Evolutionary conservation across 2,888 invertebrate genomes (phyloP).

Genomic region (Diarsia mendica): DNA sequence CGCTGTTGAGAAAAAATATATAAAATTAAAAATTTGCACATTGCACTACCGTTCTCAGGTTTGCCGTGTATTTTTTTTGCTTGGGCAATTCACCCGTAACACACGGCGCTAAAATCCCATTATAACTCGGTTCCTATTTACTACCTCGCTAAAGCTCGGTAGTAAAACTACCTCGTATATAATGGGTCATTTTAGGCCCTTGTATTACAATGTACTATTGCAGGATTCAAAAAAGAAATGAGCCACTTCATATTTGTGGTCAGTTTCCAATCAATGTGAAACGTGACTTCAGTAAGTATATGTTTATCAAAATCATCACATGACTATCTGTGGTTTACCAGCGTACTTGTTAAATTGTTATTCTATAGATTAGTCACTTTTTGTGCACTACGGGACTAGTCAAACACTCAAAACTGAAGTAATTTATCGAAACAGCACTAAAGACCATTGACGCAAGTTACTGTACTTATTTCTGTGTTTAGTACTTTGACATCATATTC

Average conservation of each 20-base stretch:
- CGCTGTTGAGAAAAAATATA: too few species aligned
- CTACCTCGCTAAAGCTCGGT: too few species aligned
- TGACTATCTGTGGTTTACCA: slow-evolving; percentile 27
- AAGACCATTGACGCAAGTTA: slow-evolving; percentile 20
- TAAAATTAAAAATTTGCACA: too few species aligned
- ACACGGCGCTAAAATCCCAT: too few species aligned
- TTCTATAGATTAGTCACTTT: slow-evolving; percentile 30
- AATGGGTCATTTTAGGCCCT: too few species aligned
- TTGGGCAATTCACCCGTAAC: too few species aligned
- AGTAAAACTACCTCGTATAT: too few species aligned
- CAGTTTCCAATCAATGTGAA: not conserved
- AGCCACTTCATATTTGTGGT: not conserved
- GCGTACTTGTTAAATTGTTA: slow-evolving; percentile 21
- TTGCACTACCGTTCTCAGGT: too few species aligned
- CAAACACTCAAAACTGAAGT: slow-evolving; percentile 12
- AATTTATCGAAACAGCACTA: not conserved
- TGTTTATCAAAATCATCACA: slow-evolving; percentile 1
- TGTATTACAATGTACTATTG: too few species aligned
- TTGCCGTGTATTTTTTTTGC: too few species aligned
- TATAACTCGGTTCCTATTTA: too few species aligned
- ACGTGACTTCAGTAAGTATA: slow-evolving; percentile 4
- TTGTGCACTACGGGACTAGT: slow-evolving; percentile 22
- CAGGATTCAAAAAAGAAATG: not conserved
- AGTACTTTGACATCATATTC: not conserved
- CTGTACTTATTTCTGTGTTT: not conserved